Conservation (phyloP, 2,888 invertebrate genomes). For the Latrodectus elegans region DNA sequence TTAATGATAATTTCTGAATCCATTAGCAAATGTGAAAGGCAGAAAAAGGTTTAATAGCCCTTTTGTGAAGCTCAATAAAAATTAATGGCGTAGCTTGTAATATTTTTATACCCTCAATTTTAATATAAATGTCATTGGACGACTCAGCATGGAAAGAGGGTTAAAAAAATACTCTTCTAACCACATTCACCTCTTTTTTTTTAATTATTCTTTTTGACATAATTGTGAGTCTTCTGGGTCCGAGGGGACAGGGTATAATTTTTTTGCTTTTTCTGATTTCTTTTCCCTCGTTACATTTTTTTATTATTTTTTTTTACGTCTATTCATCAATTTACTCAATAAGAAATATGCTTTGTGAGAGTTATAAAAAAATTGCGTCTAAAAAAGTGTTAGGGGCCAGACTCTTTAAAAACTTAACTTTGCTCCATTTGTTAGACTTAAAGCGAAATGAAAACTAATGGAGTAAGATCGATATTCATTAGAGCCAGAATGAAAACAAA, state of each 20-base stretch:
- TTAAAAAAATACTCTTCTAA: conserved; percentile 51
- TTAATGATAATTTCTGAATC: conserved; percentile 67
- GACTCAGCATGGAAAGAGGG: conserved; percentile 12
- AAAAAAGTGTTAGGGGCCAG: conserved; percentile 55
- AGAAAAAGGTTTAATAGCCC: conserved; percentile 61
- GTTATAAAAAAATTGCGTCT: conserved; percentile 9
- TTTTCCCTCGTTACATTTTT: conserved; percentile 21
- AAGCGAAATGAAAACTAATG: conserved; percentile 66
- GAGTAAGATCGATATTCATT: conserved; percentile 64
- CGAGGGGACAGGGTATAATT: conserved; percentile 26
- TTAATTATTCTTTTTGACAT: conserved; percentile 68
- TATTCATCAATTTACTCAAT: conserved; percentile 66
- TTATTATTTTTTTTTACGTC: conserved; percentile 43
- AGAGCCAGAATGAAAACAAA: conserved; percentile 63
- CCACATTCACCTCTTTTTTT: conserved; percentile 49
- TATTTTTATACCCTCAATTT: conserved; percentile 69
- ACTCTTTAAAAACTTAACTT: conserved; percentile 62
- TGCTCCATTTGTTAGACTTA: conserved; percentile 64
- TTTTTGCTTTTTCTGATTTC: conserved; percentile 19
- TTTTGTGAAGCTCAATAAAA: conserved; percentile 66
- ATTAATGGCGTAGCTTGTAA: conserved; percentile 66
- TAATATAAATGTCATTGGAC: conserved; percentile 67
- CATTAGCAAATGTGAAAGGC: conserved; percentile 54
- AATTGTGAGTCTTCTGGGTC: conserved; percentile 36
- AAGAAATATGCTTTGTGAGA: conserved; percentile 39